A percentile compares a stretch with the other conserved stretches of the same genome.
Evolutionary conservation across 2,113 vertebrate genomes (phyloP).

Genomic region (Motacilla alba): DNA sequence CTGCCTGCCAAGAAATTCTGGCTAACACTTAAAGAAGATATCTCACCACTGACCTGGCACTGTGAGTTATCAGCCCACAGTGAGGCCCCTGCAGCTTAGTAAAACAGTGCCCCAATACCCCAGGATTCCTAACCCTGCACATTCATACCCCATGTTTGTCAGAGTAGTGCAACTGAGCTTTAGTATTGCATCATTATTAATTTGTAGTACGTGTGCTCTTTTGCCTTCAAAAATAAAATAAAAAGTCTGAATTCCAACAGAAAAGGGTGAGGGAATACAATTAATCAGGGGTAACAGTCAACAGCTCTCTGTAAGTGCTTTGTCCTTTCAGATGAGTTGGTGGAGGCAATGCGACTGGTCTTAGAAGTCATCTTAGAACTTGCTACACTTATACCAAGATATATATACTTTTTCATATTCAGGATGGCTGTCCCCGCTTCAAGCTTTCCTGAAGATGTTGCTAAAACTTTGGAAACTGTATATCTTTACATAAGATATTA

Average conservation of each 20-base stretch:
- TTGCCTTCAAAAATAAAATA: constrained; percentile 9
- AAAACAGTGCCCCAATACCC: not conserved
- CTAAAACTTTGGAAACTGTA: not conserved
- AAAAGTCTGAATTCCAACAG: not conserved
- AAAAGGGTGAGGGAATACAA: not conserved
- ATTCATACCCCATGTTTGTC: not conserved
- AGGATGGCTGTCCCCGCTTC: not conserved
- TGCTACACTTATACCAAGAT: not conserved
- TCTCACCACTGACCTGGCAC: constrained; percentile 51
- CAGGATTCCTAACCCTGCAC: not conserved
- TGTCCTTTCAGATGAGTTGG: not conserved
- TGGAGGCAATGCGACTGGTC: not conserved
- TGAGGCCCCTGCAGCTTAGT: constrained; percentile 6
- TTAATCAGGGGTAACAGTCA: not conserved
- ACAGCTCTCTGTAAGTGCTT: not conserved
- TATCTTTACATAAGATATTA: not conserved
- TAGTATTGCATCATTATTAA: not conserved
- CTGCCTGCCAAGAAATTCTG: constrained; percentile 56
- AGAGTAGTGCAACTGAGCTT: not conserved
- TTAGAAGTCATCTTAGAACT: not conserved
- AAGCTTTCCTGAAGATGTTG: not conserved
- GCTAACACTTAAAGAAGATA: constrained; percentile 54
- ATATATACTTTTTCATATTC: not conserved
- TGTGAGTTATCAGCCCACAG: constrained; percentile 7
- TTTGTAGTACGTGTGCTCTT: not conserved